phyloP scores from a whole-genome alignment of 2,797 vertebrate species.

The Sebastes minor region DNA sequence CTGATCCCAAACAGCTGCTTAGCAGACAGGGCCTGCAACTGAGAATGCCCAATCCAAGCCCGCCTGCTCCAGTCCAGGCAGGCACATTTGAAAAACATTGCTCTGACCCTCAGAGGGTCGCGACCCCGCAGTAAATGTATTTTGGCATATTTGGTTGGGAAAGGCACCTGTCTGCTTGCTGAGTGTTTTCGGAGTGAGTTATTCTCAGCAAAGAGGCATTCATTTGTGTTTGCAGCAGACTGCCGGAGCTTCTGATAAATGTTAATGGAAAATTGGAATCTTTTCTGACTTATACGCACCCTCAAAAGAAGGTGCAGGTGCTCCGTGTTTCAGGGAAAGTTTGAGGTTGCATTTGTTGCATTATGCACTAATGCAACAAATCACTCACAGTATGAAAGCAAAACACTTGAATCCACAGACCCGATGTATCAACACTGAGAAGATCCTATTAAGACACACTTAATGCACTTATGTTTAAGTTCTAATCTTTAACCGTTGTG shows the following conservation, averaged over 20 bases:
- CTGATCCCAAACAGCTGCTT: conserved; percentile 80
- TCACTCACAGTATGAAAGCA: not conserved
- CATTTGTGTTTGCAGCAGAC: not conserved
- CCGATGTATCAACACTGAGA: not conserved
- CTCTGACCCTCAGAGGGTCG: conserved; percentile 65
- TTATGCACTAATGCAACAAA: not conserved
- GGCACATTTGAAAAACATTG: conserved; percentile 78
- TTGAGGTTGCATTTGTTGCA: not conserved
- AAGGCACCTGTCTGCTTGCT: conserved; percentile 58
- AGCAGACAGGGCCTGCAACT: conserved; percentile 63
- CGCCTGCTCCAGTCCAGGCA: conserved; percentile 47
- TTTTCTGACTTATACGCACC: not conserved
- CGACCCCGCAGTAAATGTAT: conserved; percentile 61
- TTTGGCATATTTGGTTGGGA: conserved; percentile 42
- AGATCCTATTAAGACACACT: not conserved
- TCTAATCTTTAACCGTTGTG: conserved; percentile 1
- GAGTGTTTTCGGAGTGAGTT: conserved; percentile 40
- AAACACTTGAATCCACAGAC: not conserved
- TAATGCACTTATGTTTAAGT: conserved; percentile 1
- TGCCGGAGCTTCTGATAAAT: not conserved
- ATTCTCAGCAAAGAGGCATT: conserved; percentile 52
- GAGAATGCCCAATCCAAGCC: conserved; percentile 46
- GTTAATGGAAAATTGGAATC: not conserved
- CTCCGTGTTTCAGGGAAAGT: not conserved
- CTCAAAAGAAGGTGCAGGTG: not conserved